Evolutionary conservation across 2,888 invertebrate species (phyloP).

Genomic region (Plagodis pulveraria): DNA sequence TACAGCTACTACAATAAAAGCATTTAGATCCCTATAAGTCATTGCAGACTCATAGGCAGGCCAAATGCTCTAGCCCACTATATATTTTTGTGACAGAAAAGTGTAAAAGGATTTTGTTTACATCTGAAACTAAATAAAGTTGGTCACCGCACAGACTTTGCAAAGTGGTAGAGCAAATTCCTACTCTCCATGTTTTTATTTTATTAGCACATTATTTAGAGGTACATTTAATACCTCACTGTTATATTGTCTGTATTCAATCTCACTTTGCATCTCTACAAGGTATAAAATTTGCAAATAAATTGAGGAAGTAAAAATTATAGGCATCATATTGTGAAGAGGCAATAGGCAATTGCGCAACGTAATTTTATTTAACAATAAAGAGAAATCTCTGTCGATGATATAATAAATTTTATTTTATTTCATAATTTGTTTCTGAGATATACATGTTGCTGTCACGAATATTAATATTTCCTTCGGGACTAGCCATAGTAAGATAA

Average conservation of each 20-base stretch:
- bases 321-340: constrained; percentile 57
- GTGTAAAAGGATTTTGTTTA: too few relatives aligned
- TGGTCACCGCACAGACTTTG: background rate
- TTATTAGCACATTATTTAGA: constrained; percentile 5
- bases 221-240: background rate
- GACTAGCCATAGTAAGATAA: too few relatives aligned
- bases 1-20: too few relatives aligned
- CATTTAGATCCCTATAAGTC: too few relatives aligned
- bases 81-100: too few relatives aligned
- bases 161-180: constrained; percentile 12
- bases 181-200: constrained; percentile 22
- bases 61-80: too few relatives aligned
- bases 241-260: background rate
- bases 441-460: too few relatives aligned
- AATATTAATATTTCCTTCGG: too few relatives aligned
- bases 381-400: constrained; percentile 73
- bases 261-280: background rate
- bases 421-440: constrained; percentile 27
- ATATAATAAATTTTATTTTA: constrained; percentile 58
- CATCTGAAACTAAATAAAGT: too few relatives aligned
- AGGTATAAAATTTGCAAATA: constrained; percentile 17
- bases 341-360: constrained; percentile 59
- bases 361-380: constrained; percentile 77
- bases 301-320: constrained; percentile 58
- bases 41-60: too few relatives aligned